These are phyloP conservation scores for Notiomystis cincta DNA, from an alignment of 2,113 vertebrate species.

Conservation along the genomic window DNA sequence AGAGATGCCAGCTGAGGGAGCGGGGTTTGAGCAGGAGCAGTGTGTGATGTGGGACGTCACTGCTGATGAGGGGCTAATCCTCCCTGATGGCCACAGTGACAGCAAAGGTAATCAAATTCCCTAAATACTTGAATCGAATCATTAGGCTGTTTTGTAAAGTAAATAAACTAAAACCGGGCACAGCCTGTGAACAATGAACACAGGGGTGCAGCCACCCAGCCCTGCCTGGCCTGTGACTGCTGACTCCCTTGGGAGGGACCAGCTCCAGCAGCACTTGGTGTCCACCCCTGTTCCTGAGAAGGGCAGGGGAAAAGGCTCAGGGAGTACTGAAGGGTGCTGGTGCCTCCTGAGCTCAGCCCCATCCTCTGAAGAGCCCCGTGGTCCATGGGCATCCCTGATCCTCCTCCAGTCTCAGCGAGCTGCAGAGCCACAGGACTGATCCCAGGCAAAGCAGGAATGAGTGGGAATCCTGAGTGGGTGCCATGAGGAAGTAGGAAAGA, in stretches of 20 bases:
- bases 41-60: neutral
- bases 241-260: neutral
- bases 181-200: rapidly evolving
- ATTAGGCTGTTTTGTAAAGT: neutral
- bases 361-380: rapidly evolving
- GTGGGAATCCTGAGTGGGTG: neutral
- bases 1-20: neutral
- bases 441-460: neutral
- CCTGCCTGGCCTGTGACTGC: neutral
- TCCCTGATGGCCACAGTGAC: rapidly evolving
- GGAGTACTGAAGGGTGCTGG: neutral
- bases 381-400: neutral
- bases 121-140: rapidly evolving
- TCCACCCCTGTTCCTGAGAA: neutral
- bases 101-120: neutral
- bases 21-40: neutral
- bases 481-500: neutral
- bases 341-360: neutral
- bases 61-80: neutral
- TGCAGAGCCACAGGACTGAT: neutral
- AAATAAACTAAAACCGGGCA: rapidly evolving
- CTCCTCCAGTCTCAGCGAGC: neutral
- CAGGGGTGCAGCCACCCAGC: neutral
- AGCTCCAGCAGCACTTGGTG: neutral
- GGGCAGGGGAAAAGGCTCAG: neutral